These are phyloP conservation scores for Vulpes lagopus DNA, from an alignment of 2,113 vertebrate species.

Conservation along the genomic window DNA sequence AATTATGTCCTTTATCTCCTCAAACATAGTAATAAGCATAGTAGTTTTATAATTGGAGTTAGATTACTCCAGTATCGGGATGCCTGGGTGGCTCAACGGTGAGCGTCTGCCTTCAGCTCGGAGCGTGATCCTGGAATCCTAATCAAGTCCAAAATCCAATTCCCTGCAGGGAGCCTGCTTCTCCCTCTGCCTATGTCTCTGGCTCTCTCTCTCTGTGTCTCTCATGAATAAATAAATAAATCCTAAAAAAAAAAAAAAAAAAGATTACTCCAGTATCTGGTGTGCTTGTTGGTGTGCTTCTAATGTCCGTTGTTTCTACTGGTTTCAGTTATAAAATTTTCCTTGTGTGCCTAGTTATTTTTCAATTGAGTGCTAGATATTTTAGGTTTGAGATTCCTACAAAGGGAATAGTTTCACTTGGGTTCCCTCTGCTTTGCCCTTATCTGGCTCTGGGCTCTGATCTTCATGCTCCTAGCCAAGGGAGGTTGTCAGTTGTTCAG, in stretches of 20 bases:
- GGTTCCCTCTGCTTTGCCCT: background rate
- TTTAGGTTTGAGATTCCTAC: background rate
- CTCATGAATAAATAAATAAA: no score
- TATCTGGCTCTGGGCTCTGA: background rate
- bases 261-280: no score
- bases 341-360: background rate
- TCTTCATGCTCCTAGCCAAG: background rate
- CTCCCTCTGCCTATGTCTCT: no score
- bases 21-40: background rate
- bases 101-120: no score
- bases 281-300: background rate
- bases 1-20: background rate
- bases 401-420: background rate
- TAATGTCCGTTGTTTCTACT: background rate
- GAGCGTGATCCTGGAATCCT: no score
- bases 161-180: no score
- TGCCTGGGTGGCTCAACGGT: no score
- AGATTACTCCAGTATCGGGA: background rate
- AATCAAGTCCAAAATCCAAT: no score
- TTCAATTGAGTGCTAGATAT: background rate
- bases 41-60: background rate
- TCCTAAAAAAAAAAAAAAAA: no score
- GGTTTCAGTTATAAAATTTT: background rate
- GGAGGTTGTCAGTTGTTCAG: background rate
- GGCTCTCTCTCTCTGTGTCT: no score